Conservation (phyloP, 2,113 vertebrate species). For the Chlorodrepanis virens region DNA sequence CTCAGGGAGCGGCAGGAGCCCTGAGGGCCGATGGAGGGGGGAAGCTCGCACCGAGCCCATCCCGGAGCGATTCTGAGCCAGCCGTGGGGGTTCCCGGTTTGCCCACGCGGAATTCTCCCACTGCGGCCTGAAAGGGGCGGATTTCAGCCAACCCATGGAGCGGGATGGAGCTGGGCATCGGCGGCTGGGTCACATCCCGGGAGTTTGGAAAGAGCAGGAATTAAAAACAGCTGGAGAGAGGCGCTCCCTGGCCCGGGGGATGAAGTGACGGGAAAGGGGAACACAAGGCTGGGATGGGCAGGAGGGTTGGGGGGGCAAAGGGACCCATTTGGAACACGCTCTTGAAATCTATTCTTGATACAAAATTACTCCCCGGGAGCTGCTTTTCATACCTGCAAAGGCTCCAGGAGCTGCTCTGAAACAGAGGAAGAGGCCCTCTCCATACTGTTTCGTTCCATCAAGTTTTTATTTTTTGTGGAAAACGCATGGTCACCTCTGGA, state of each 20-base stretch:
- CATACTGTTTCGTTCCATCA: accelerated
- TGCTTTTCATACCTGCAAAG: neutral
- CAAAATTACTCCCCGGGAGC: accelerated
- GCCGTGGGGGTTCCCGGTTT: neutral
- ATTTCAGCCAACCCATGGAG: accelerated
- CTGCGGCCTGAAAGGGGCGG: neutral
- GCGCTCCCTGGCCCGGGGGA: neutral
- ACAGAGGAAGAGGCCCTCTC: no score
- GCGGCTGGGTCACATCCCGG: neutral
- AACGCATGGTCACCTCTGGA: accelerated
- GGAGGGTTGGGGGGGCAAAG: no score
- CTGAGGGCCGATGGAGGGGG: accelerated
- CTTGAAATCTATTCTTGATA: neutral
- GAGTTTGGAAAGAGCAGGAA: accelerated
- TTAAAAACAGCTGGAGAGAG: accelerated
- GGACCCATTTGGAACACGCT: accelerated
- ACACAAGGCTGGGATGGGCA: no score
- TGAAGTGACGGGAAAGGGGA: no score
- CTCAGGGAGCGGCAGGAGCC: no score
- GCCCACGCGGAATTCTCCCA: no score
- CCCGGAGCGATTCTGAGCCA: neutral
- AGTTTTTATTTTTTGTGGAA: neutral
- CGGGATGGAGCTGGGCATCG: neutral
- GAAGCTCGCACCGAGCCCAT: accelerated
- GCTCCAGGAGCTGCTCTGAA: neutral